Evolutionary conservation across 1,140 invertebrate genomes (phyloP), one percentile per base, ranked within the genome.

Genomic region (Zaprionus davidi): DNA sequence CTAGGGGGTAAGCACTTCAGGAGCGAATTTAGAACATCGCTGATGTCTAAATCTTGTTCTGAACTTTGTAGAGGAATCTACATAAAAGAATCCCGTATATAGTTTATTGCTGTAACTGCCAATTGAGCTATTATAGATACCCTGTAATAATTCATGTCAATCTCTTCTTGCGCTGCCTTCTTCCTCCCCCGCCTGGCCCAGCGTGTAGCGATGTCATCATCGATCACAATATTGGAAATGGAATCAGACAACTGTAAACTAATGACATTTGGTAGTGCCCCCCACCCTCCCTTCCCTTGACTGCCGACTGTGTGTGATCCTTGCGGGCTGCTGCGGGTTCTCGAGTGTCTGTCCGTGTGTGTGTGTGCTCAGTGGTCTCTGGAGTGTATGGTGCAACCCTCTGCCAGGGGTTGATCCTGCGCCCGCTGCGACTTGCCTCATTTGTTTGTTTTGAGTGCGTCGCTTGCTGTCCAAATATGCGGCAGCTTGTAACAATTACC

Each of bases 401-500:
- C 17, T 6, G 38, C 13, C 41, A 63, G 83, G 83, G 83, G 83
- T 86, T 82, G 83, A 60, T 88, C 62, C 56, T 55, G 38, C 26
- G 46, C 28, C 41, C 36, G 12, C 38, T n/a, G 53, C 55, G 64
- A 53, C 49, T 69, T 59, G 63, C 41, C 71, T 80, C 73, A 86
- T 90, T 90, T 90, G 79, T 87, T 82, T 90, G 80, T 82, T 82
- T 90, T 90, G 79, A 81, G 79, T 82, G 71, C 69, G 72, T 72
- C 57, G 81, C 68, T 58, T 41, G 66, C 78, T 88, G 81, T 90
- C 85, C 85, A 87, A 87, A 87, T 87, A 87, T 88, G 83, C 84
- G 83, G 83, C 83, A 87, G 84, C 83, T 87, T 91, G 88, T 91
- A 91, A 77, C 88, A 91, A 91, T 91, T 91, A 91, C 88, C 78